Conservation (phyloP, 2,113 vertebrate genomes). For the Microcebus murinus region DNA sequence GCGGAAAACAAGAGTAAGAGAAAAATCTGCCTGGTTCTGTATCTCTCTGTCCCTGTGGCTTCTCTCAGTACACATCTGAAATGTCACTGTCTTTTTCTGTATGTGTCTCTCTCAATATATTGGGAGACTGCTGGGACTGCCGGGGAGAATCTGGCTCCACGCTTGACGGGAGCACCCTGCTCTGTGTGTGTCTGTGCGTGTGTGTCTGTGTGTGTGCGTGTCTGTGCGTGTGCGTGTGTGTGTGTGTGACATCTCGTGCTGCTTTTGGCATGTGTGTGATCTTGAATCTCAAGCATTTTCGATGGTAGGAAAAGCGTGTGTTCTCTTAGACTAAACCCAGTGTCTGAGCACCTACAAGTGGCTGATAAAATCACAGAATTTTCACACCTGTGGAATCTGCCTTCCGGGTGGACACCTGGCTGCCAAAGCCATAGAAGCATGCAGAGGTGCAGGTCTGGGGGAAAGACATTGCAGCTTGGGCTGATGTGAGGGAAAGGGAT, state of each 20-base stretch:
- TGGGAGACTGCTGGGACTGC: background rate
- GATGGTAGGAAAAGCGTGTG: background rate
- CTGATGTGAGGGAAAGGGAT: background rate
- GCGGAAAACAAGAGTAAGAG: background rate
- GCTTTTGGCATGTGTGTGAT: background rate
- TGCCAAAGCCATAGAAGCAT: background rate
- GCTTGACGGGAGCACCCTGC: background rate
- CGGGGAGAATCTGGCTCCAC: rapidly evolving
- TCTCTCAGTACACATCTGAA: background rate
- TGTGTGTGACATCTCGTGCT: background rate
- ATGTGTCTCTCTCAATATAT: background rate
- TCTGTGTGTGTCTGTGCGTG: background rate
- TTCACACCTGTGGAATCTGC: background rate
- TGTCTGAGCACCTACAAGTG: background rate
- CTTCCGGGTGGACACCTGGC: background rate
- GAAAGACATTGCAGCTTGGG: background rate
- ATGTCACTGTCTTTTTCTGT: rapidly evolving
- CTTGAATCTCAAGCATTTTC: background rate
- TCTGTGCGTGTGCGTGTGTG: background rate
- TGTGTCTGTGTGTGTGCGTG: background rate
- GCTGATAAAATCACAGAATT: background rate
- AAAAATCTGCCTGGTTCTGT: background rate
- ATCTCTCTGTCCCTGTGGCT: background rate
- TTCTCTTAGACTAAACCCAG: background rate
- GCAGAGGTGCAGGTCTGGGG: background rate